Base-by-base conservation (phyloP, 2,888 invertebrate genomes). In the Adelognathus sp. region DNA sequence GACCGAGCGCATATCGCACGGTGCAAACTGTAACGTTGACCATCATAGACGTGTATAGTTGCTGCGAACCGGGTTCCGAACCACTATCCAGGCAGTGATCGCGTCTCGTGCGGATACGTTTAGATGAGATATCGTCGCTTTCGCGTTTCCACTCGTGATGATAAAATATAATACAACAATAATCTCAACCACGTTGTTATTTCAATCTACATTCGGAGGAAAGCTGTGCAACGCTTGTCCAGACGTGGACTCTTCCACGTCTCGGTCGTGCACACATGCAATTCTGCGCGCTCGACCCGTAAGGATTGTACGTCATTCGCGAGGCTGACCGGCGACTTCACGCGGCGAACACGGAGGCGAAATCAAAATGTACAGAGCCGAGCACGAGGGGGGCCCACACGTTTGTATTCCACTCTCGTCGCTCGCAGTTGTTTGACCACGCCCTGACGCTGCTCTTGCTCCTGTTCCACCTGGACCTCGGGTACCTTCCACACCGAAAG, bases 351-450 rank as follows among this genome's bases (percentile, higher is more conserved):
- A 63, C 63, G 44, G 44, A 63, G 44, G 63, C 44, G 63, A 63
- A 39, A 63, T 27, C 41, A 27, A 60, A 60, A 41, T 24, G 58
- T 36, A 21, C n/a, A 7, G 2, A 46, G 63, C 44, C 16, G 29
- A 31, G 36, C n/a, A 14, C 24, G 14, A 60, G n/a, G 16, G 60
- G 61, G 41, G 61, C 61, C 61, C 61, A 61, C 61, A 61, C 61
- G 63, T 44, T 63, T 6, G 11, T 61, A 61, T 63, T 63, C 63
- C 63, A 27, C 29, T 7, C 24, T 44, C 31, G 63, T 29, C 63
- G 44, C 63, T 14, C 36, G n/a, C 21, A 29, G 63, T 63, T 18
- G 46, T 36, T n/a, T 46, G 63, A 46, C 63, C 63, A 63, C 63
- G 41, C 63, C 63, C 31, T 60, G 11, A 29, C 5, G 31, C 44